A percentile compares a stretch with the other conserved stretches of the same genome.
Conservation (phyloP, 2,888 invertebrate genomes). For the Leptopilina drosophilae region DNA sequence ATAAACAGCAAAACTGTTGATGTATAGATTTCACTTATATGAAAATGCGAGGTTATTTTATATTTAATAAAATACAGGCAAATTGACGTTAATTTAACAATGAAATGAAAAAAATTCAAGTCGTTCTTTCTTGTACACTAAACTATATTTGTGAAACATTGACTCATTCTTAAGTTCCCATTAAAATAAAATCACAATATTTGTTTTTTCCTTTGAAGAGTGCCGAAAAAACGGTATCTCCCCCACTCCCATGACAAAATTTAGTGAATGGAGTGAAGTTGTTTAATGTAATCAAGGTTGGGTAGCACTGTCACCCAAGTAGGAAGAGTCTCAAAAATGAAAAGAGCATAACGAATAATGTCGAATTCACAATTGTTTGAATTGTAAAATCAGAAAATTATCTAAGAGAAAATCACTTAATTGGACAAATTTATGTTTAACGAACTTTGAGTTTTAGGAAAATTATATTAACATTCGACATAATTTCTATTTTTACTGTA, state of each 20-base stretch:
- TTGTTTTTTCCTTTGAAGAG: background rate
- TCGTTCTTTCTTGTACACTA: background rate
- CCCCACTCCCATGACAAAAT: background rate
- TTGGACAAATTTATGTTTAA: no score
- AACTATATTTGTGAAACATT: background rate
- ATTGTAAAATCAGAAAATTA: no score
- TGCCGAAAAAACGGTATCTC: background rate
- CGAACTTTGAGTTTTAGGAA: no score
- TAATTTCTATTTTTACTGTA: no score
- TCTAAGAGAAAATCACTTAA: no score
- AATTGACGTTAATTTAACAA: background rate
- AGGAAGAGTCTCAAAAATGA: no score
- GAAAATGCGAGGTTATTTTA: background rate
- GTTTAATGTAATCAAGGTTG: background rate
- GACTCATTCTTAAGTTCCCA: constrained; percentile 11
- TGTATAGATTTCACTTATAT: background rate
- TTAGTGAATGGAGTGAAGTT: background rate
- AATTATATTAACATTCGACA: no score
- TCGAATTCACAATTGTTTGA: no score
- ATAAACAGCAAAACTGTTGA: background rate
- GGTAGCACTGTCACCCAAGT: no score
- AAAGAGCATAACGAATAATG: no score
- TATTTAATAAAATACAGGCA: background rate
- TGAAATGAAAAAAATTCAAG: background rate
- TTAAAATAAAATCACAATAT: background rate